These are phyloP conservation scores for Chloebia gouldiae DNA, from an alignment of 2,113 vertebrate genomes.

Conservation along the genomic window DNA sequence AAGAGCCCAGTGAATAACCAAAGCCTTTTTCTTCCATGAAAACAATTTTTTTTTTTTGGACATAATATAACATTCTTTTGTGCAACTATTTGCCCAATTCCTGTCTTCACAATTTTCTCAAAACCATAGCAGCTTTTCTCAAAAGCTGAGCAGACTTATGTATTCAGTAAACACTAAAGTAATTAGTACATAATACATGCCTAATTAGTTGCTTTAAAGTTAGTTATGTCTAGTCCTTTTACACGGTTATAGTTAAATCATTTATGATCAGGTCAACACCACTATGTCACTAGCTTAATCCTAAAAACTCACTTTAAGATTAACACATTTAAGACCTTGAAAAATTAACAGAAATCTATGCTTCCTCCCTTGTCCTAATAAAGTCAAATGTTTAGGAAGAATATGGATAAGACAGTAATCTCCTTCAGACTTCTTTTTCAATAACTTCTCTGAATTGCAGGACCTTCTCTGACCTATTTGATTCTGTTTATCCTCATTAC, in stretches of 20 bases:
- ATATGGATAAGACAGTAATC: neutral
- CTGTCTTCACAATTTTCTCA: neutral
- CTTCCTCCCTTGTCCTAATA: neutral
- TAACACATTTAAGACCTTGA: neutral
- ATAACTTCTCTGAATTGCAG: neutral
- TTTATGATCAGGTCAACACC: neutral
- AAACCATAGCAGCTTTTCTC: neutral
- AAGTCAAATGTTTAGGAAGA: neutral
- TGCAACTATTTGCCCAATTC: neutral
- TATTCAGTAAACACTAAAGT: neutral
- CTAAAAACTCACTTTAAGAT: neutral
- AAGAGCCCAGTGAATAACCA: neutral
- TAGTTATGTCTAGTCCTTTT: neutral
- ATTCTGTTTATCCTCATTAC: neutral
- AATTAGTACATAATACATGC: neutral
- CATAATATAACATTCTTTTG: neutral
- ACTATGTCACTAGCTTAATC: neutral
- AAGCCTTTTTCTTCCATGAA: neutral
- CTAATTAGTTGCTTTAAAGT: neutral
- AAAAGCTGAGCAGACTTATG: neutral
- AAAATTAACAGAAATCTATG: neutral
- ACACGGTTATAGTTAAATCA: neutral
- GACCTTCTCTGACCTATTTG: neutral
- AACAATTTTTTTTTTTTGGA: neutral
- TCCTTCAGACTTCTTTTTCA: neutral